These are phyloP conservation scores for Scaptomyza caliginosa DNA, from an alignment of 2,888 invertebrate species.

Conservation along the genomic window DNA sequence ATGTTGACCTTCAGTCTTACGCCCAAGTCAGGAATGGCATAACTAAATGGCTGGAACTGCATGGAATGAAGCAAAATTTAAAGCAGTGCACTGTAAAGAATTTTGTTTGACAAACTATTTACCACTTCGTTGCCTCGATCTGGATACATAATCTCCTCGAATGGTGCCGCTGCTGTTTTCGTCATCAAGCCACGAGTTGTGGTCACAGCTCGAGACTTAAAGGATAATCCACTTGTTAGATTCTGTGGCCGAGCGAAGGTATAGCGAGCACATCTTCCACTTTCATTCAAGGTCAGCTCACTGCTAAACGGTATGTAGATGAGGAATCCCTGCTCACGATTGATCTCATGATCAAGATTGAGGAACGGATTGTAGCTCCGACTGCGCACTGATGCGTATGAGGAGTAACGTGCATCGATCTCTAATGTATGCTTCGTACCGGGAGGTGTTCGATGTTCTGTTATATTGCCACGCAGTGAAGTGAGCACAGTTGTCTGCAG, in stretches of 20 bases:
- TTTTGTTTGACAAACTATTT: slow-evolving; percentile 12
- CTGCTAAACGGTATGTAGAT: slow-evolving; percentile 87
- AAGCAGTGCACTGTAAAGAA: background rate
- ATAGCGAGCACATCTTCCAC: slow-evolving; percentile 77
- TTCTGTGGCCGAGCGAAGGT: slow-evolving; percentile 82
- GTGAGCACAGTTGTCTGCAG: slow-evolving; percentile 85
- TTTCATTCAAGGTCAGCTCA: slow-evolving; percentile 81
- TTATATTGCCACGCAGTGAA: slow-evolving; percentile 89
- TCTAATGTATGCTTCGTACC: slow-evolving; percentile 87
- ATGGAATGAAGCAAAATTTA: background rate
- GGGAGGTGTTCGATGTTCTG: slow-evolving; percentile 86
- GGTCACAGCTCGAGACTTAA: slow-evolving; percentile 83
- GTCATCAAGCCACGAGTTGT: slow-evolving; percentile 82
- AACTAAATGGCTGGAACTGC: slow-evolving; percentile 82
- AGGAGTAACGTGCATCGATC: slow-evolving; percentile 86
- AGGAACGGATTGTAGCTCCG: slow-evolving; percentile 87
- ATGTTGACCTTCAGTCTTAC: slow-evolving; percentile 81
- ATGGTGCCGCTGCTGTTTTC: slow-evolving; percentile 78
- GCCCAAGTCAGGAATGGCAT: slow-evolving; percentile 81
- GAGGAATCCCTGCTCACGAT: slow-evolving; percentile 88
- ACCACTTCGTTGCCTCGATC: slow-evolving; percentile 82
- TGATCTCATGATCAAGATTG: slow-evolving; percentile 87
- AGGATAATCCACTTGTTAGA: slow-evolving; percentile 83
- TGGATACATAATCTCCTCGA: slow-evolving; percentile 81
- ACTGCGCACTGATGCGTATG: slow-evolving; percentile 85